Percentiles rank a stretch among this genome's conserved stretches.
Evolutionary conservation across 2,888 invertebrate species (phyloP).

Genomic region (Aromia moschata): DNA sequence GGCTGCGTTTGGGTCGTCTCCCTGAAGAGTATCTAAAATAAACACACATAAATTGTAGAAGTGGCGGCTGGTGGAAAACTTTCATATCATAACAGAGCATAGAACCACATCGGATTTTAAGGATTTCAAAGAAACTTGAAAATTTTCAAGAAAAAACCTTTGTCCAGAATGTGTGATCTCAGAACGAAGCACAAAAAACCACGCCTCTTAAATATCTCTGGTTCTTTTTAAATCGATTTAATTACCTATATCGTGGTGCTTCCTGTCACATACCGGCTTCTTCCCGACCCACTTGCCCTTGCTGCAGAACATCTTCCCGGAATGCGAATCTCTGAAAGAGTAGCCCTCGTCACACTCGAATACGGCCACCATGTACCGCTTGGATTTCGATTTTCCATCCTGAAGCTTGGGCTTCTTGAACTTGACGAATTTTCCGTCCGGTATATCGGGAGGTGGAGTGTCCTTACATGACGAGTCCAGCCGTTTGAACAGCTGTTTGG

Average conservation of each 20-base stretch:
- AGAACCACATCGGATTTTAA: neutral
- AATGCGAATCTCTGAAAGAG: conserved; percentile 62
- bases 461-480: conserved; percentile 40
- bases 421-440: conserved; percentile 33
- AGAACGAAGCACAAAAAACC: too few relatives aligned
- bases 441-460: conserved; percentile 33
- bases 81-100: neutral
- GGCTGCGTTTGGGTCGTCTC: conserved; percentile 34
- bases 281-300: conserved; percentile 68
- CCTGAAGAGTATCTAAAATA: conserved; percentile 35
- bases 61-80: neutral
- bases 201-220: too few relatives aligned
- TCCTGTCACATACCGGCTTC: conserved; percentile 63
- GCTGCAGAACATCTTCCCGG: conserved; percentile 68
- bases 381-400: conserved; percentile 53
- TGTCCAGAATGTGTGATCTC: too few relatives aligned
- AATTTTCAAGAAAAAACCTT: too few relatives aligned
- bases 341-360: conserved; percentile 67
- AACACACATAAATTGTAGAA: too few relatives aligned
- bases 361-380: conserved; percentile 67
- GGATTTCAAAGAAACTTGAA: too few relatives aligned
- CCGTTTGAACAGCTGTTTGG: conserved; percentile 30
- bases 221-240: too few relatives aligned
- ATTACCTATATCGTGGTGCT: conserved; percentile 5
- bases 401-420: conserved; percentile 29